A percentile compares a stretch with the other conserved stretches of the same genome.
Conservation (phyloP, 1,140 invertebrate genomes). For the Radopholus similis region DNA sequence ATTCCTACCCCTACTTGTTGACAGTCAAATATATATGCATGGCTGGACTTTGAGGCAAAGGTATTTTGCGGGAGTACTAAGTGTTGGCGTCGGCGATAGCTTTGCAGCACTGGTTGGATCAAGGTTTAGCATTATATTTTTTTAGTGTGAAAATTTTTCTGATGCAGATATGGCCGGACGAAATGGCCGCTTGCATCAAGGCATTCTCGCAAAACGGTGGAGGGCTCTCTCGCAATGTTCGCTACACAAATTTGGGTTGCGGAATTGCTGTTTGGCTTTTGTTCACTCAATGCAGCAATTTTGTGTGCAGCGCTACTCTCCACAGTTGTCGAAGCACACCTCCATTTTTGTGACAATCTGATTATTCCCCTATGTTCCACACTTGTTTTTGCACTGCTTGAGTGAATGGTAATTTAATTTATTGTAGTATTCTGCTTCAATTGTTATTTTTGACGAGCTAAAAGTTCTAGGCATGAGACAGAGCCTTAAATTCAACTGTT, state of each 20-base stretch:
- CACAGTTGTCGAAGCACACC: neutral
- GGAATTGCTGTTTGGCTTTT: conserved; percentile 18
- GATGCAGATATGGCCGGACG: conserved; percentile 5
- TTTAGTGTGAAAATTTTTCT: neutral
- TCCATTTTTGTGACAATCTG: neutral
- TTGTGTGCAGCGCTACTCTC: neutral
- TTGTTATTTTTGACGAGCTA: neutral
- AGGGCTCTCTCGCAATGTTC: conserved; percentile 49
- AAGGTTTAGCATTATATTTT: neutral
- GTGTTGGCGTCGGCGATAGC: conserved; percentile 48
- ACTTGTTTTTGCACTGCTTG: neutral
- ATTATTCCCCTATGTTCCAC: neutral
- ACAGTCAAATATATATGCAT: conserved; percentile 12
- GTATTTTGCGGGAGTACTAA: conserved; percentile 44
- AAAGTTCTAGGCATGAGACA: neutral
- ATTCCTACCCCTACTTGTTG: conserved; percentile 44
- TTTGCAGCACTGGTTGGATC: conserved; percentile 44
- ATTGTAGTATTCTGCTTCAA: neutral
- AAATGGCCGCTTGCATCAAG: conserved; percentile 3
- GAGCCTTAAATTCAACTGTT: neutral
- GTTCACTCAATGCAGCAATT: neutral
- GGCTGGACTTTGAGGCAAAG: conserved; percentile 23
- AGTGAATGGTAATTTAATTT: neutral
- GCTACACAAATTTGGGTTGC: conserved; percentile 27
- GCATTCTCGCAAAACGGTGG: conserved; percentile 30